Conservation (phyloP, 2,113 vertebrate species). For the Microtus montanus region DNA sequence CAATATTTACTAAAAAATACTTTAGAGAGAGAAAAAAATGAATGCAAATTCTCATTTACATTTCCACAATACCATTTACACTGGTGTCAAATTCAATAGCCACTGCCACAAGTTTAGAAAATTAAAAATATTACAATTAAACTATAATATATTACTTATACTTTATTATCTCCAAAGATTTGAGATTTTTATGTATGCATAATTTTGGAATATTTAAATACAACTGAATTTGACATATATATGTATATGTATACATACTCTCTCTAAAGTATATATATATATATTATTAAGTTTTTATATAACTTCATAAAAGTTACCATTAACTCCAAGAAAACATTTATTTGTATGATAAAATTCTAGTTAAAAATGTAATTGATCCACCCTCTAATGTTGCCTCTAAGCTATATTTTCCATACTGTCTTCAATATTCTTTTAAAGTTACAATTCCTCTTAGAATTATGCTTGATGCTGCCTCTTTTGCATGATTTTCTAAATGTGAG, state of each 20-base stretch:
- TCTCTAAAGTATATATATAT: no score
- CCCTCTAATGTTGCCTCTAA: not conserved
- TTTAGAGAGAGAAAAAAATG: not conserved
- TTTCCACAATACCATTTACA: constrained; percentile 16
- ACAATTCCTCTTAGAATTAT: not conserved
- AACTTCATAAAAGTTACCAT: not conserved
- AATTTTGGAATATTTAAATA: not conserved
- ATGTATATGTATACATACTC: no score
- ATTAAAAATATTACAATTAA: not conserved
- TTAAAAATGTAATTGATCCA: constrained; percentile 26
- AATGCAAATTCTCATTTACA: constrained; percentile 55
- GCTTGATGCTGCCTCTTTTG: constrained; percentile 17
- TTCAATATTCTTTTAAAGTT: constrained; percentile 46
- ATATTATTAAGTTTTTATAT: no score
- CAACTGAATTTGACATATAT: not conserved
- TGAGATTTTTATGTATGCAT: not conserved
- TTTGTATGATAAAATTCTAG: not conserved
- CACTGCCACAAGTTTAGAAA: not conserved
- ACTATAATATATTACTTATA: not conserved
- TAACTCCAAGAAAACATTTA: not conserved
- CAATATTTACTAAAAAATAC: constrained; percentile 39
- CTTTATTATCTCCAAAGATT: not conserved
- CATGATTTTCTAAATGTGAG: not conserved
- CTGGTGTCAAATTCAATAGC: not conserved
- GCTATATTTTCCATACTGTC: constrained; percentile 32